A percentile compares a stretch with the other conserved stretches of the same genome.
phyloP scores from a whole-genome alignment of 1,140 invertebrate genomes.

The Drosophila sturtevanti region DNA sequence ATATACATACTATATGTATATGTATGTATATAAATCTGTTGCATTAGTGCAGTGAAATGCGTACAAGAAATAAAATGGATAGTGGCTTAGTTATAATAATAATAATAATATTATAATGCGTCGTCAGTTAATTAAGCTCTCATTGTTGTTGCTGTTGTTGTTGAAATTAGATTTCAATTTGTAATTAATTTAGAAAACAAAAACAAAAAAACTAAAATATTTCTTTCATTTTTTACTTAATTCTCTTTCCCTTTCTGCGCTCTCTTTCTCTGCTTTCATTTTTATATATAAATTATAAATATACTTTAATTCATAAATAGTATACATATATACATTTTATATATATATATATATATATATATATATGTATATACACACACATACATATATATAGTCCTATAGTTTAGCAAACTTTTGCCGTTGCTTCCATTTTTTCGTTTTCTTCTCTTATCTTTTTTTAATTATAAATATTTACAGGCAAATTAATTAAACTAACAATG shows the following conservation, averaged over 20 bases:
- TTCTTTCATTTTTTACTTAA: background rate
- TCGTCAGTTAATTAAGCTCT: background rate
- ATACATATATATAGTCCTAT: slow-evolving; percentile 8
- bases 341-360: slow-evolving; percentile 28
- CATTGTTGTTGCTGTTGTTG: background rate
- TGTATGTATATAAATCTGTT: too few species aligned
- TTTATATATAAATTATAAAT: background rate
- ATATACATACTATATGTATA: too few species aligned
- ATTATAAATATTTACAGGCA: slow-evolving; percentile 30
- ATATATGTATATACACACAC: slow-evolving; percentile 10
- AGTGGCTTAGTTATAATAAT: background rate
- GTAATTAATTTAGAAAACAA: slow-evolving; percentile 1
- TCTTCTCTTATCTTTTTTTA: background rate
- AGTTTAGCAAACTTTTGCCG: slow-evolving; percentile 48
- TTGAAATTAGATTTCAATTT: slow-evolving; percentile 1
- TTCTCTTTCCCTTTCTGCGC: background rate
- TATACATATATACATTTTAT: slow-evolving; percentile 13
- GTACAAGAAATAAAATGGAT: too few species aligned
- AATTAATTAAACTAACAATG: slow-evolving; percentile 22
- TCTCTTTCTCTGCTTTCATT: background rate
- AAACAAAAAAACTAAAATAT: background rate
- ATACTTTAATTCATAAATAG: background rate
- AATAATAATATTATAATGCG: slow-evolving; percentile 1
- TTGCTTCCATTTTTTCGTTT: slow-evolving; percentile 26
- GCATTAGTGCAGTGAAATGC: too few species aligned